These are phyloP conservation scores for Drosophila asahinai DNA, from an alignment of 1,140 invertebrate species.

Conservation along the genomic window DNA sequence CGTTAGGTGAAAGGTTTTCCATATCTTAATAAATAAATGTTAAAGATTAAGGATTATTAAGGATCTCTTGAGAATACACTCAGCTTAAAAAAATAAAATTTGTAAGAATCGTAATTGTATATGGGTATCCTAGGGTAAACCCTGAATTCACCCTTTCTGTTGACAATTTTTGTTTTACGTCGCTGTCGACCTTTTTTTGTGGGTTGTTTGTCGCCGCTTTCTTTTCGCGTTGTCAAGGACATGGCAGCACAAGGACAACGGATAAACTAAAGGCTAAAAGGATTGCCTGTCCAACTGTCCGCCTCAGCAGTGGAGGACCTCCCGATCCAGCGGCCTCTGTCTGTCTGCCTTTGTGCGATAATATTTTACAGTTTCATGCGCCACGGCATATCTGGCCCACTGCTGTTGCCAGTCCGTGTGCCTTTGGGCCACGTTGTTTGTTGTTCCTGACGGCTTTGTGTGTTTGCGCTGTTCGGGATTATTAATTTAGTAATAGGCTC, in stretches of 20 bases:
- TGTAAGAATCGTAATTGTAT: background rate
- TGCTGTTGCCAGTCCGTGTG: conserved; percentile 13
- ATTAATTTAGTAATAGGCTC: conserved; percentile 80
- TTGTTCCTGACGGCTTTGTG: conserved; percentile 31
- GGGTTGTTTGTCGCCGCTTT: conserved; percentile 16
- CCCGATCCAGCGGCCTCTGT: conserved; percentile 2
- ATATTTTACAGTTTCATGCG: conserved; percentile 62
- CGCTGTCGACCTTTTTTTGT: conserved; percentile 19
- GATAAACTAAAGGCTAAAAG: conserved; percentile 35
- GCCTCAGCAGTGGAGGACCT: conserved; percentile 5
- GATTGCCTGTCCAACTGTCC: conserved; percentile 16
- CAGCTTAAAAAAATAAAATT: too few species aligned
- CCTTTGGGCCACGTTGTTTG: conserved; percentile 33
- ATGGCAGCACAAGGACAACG: conserved; percentile 40
- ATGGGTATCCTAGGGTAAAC: background rate
- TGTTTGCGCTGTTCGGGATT: conserved; percentile 58
- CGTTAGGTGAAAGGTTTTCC: too few species aligned
- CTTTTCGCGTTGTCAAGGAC: conserved; percentile 45
- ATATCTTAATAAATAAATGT: too few species aligned
- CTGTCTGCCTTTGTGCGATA: conserved; percentile 50
- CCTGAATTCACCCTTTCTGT: background rate
- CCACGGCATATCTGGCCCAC: conserved; percentile 32
- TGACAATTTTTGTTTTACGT: background rate
- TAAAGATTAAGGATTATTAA: too few species aligned
- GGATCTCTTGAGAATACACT: too few species aligned